Evolutionary conservation across 2,113 vertebrate genomes (phyloP).

Genomic region (Daphoenositta chrysoptera): DNA sequence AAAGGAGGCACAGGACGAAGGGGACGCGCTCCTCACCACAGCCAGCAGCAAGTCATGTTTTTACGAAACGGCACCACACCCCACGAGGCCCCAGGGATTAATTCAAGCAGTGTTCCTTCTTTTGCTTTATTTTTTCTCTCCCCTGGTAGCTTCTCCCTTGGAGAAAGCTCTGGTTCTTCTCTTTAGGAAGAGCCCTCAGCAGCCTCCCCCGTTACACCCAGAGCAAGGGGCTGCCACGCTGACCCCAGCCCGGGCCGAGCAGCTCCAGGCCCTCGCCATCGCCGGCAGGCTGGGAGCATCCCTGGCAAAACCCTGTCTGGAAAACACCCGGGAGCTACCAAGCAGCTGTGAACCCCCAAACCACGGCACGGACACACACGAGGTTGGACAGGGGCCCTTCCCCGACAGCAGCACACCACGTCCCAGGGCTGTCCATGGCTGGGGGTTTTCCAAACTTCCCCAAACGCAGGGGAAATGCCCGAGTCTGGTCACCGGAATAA

Average conservation of each 20-base stretch:
- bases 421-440: rapidly evolving
- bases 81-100: background rate
- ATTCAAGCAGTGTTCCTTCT: background rate
- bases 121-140: rapidly evolving
- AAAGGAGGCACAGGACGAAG: rapidly evolving
- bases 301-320: rapidly evolving
- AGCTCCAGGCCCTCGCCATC: background rate
- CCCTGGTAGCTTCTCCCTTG: rapidly evolving
- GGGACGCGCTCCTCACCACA: background rate
- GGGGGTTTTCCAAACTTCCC: background rate
- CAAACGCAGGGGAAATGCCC: rapidly evolving
- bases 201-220: rapidly evolving
- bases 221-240: rapidly evolving
- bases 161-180: background rate
- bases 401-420: rapidly evolving
- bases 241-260: rapidly evolving
- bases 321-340: rapidly evolving
- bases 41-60: background rate
- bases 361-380: rapidly evolving
- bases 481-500: background rate
- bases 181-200: background rate
- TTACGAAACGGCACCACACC: background rate
- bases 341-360: rapidly evolving
- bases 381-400: background rate
- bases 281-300: rapidly evolving